phyloP scores from a whole-genome alignment of 2,797 vertebrate genomes.

The Megaceryle alcyon region DNA sequence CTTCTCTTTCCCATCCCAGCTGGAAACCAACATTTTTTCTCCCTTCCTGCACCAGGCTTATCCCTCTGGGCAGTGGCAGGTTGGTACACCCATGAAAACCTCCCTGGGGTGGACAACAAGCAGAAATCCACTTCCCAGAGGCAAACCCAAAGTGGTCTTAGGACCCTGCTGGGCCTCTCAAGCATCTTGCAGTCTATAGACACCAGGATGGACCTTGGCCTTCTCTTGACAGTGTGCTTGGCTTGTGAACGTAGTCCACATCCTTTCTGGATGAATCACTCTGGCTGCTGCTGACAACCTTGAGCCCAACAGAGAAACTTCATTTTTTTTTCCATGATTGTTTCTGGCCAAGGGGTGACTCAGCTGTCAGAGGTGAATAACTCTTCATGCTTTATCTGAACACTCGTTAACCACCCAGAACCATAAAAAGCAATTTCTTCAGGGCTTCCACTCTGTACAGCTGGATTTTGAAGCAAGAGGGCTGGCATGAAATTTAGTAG shows the following conservation, averaged over 20 bases:
- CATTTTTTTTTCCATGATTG: not conserved
- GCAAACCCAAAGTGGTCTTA: not conserved
- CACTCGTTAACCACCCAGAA: constrained; percentile 1
- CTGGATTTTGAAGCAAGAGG: not conserved
- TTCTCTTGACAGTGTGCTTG: not conserved
- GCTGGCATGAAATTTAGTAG: not conserved
- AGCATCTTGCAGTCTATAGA: not conserved
- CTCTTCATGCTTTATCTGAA: not conserved
- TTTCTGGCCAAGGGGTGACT: not conserved
- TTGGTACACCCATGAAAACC: not conserved
- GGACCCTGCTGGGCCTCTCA: rapidly evolving
- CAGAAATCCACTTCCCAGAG: not conserved
- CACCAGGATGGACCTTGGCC: not conserved
- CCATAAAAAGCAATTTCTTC: constrained; percentile 23
- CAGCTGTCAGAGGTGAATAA: constrained; percentile 48
- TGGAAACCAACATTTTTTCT: not conserved
- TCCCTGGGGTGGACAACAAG: not conserved
- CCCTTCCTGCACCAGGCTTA: not conserved
- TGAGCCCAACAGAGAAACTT: not conserved
- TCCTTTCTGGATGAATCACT: constrained; percentile 10
- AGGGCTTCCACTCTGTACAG: not conserved
- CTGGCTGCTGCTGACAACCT: constrained; percentile 11
- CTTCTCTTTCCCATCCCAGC: not conserved
- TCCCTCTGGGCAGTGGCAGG: rapidly evolving
- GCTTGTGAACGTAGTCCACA: not conserved